Conservation (phyloP, 2,797 vertebrate genomes). For the Rhadinocentrus ornatus region DNA sequence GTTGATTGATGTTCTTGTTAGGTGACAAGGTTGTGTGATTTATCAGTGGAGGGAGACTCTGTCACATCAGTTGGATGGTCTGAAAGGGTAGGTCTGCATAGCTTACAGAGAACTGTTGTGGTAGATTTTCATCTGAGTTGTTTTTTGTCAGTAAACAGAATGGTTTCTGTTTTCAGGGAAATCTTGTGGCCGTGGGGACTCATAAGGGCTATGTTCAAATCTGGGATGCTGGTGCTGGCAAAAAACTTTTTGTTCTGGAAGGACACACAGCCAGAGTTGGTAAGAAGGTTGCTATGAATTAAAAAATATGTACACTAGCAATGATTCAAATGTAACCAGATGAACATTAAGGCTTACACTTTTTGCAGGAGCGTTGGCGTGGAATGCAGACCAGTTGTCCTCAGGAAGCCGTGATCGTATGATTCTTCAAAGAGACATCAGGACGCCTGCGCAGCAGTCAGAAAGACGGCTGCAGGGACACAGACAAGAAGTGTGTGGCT, state of each 20-base stretch:
- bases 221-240: slow-evolving; percentile 97
- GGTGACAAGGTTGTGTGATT: slow-evolving; percentile 96
- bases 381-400: slow-evolving; percentile 97
- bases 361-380: slow-evolving; percentile 91
- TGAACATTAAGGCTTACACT: slow-evolving; percentile 5
- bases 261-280: slow-evolving; percentile 97
- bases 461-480: slow-evolving; percentile 97
- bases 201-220: slow-evolving; percentile 91
- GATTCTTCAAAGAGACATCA: slow-evolving; percentile 96
- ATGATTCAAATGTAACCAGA: neutral
- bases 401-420: slow-evolving; percentile 96
- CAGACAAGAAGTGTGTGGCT: slow-evolving; percentile 97
- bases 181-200: slow-evolving; percentile 87
- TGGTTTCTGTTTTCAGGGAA: slow-evolving; percentile 74
- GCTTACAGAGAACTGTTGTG: neutral
- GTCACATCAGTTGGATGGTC: slow-evolving; percentile 99
- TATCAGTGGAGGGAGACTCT: slow-evolving; percentile 97
- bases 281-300: slow-evolving; percentile 75
- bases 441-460: slow-evolving; percentile 92
- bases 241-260: slow-evolving; percentile 94
- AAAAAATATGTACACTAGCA: neutral
- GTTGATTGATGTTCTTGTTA: slow-evolving; percentile 46
- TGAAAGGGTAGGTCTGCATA: slow-evolving; percentile 88
- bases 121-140: neutral
- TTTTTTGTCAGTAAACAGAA: neutral